Evolutionary conservation across 1,140 invertebrate species (phyloP).

Genomic region (Aethina tumida): DNA sequence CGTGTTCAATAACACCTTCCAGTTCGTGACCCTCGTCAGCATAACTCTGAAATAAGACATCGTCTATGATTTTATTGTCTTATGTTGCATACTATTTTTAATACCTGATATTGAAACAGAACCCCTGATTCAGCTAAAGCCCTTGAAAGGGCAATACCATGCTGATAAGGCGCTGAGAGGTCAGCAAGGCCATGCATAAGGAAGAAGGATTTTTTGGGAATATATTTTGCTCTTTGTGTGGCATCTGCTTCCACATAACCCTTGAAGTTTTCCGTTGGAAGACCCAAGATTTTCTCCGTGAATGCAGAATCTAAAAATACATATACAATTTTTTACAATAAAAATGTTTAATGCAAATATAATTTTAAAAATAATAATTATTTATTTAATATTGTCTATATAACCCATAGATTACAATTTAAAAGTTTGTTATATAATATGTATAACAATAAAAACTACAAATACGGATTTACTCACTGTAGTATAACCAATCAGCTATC

Average conservation of each 20-base stretch:
- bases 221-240: slow-evolving; percentile 72
- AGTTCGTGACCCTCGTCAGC: slow-evolving; percentile 73
- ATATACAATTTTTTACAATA: slow-evolving; percentile 1
- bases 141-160: slow-evolving; percentile 78
- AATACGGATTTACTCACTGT: slow-evolving; percentile 57
- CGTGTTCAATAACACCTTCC: slow-evolving; percentile 67
- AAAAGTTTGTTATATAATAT: not conserved
- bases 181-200: slow-evolving; percentile 85
- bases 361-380: too few species aligned
- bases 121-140: slow-evolving; percentile 77
- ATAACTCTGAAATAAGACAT: slow-evolving; percentile 55
- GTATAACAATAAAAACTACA: not conserved
- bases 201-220: slow-evolving; percentile 76
- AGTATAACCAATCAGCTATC: slow-evolving; percentile 89
- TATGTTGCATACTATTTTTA: not conserved
- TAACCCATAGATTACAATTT: not conserved
- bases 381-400: not conserved
- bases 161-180: slow-evolving; percentile 85
- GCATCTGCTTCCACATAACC: slow-evolving; percentile 88
- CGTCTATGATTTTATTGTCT: not conserved
- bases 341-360: slow-evolving; percentile 5
- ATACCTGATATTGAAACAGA: slow-evolving; percentile 83
- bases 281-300: slow-evolving; percentile 84
- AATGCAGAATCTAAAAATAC: slow-evolving; percentile 76
- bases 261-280: slow-evolving; percentile 80